phyloP scores from a whole-genome alignment of 2,888 invertebrate species.

The Dolomedes plantarius region DNA sequence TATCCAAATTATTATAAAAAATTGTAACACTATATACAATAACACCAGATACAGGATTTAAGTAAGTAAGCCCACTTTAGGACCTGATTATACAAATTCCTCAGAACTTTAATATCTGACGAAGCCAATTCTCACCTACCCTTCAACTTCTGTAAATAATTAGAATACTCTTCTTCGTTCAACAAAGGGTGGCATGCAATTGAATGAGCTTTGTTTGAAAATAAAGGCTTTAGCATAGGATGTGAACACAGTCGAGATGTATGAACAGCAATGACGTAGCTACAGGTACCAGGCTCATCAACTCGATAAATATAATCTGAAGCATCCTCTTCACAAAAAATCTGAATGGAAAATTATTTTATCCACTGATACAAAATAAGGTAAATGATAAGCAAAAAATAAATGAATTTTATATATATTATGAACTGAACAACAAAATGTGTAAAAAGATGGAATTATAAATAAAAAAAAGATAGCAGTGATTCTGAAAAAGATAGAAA shows the following conservation, averaged over 20 bases:
- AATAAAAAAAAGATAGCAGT: too few species aligned
- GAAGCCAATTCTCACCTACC: constrained; percentile 73
- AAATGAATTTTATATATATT: too few species aligned
- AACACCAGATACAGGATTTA: too few species aligned
- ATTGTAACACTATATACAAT: too few species aligned
- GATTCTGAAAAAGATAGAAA: too few species aligned
- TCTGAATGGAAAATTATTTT: constrained; percentile 76
- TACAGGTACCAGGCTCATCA: constrained; percentile 78
- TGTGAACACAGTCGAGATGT: constrained; percentile 78
- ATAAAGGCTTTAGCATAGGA: constrained; percentile 77
- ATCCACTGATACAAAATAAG: too few species aligned
- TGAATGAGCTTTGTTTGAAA: constrained; percentile 75
- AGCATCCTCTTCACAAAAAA: constrained; percentile 77
- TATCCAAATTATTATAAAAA: too few species aligned
- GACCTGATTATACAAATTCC: too few species aligned
- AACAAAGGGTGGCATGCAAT: constrained; percentile 78
- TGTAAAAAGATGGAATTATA: too few species aligned
- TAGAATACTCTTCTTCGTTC: constrained; percentile 75
- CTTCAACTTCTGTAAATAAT: constrained; percentile 75
- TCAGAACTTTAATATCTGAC: background rate
- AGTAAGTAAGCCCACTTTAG: too few species aligned
- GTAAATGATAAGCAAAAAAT: too few species aligned
- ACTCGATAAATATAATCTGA: constrained; percentile 77
- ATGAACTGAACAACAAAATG: too few species aligned
- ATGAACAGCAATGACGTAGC: constrained; percentile 77